Percentiles rank a stretch among this genome's conserved stretches.
phyloP scores from a whole-genome alignment of 2,888 invertebrate species.

The Cheilosia impressa region DNA sequence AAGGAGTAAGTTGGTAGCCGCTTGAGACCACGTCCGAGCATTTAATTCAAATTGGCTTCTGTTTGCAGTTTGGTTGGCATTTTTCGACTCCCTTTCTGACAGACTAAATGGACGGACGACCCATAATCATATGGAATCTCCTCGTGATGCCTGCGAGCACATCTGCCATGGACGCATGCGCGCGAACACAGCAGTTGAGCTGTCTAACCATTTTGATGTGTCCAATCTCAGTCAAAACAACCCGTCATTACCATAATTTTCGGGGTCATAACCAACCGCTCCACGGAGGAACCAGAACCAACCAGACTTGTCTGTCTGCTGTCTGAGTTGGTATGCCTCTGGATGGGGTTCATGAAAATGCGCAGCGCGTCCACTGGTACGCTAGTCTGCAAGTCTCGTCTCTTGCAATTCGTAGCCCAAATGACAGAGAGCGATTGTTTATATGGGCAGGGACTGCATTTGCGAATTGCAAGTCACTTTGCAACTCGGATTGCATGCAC shows the following conservation, averaged over 20 bases:
- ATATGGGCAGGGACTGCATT: slow-evolving; percentile 56
- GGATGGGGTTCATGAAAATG: slow-evolving; percentile 45
- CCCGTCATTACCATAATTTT: slow-evolving; percentile 72
- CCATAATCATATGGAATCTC: slow-evolving; percentile 70
- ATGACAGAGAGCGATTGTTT: slow-evolving; percentile 41
- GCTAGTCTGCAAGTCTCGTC: slow-evolving; percentile 7
- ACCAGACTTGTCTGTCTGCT: slow-evolving; percentile 58
- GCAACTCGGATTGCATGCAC: slow-evolving; percentile 69
- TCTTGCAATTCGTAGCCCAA: slow-evolving; percentile 43
- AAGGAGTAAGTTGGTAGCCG: slow-evolving; percentile 63
- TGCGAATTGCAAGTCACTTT: slow-evolving; percentile 60
- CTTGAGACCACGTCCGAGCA: slow-evolving; percentile 57
- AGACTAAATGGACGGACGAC: slow-evolving; percentile 34
- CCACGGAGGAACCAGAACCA: slow-evolving; percentile 9
- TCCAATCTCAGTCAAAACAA: slow-evolving; percentile 74
- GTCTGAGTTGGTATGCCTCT: slow-evolving; percentile 44
- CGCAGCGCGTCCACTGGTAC: background rate
- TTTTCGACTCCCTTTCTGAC: background rate
- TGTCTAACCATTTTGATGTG: slow-evolving; percentile 70
- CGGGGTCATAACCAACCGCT: slow-evolving; percentile 47
- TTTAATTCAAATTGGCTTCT: slow-evolving; percentile 73
- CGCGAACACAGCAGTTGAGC: slow-evolving; percentile 32
- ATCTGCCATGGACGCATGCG: slow-evolving; percentile 52
- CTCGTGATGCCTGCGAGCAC: slow-evolving; percentile 49
- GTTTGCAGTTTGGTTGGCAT: slow-evolving; percentile 36